Conservation (phyloP, 2,888 invertebrate species). For the Drosophila tanythrix region DNA sequence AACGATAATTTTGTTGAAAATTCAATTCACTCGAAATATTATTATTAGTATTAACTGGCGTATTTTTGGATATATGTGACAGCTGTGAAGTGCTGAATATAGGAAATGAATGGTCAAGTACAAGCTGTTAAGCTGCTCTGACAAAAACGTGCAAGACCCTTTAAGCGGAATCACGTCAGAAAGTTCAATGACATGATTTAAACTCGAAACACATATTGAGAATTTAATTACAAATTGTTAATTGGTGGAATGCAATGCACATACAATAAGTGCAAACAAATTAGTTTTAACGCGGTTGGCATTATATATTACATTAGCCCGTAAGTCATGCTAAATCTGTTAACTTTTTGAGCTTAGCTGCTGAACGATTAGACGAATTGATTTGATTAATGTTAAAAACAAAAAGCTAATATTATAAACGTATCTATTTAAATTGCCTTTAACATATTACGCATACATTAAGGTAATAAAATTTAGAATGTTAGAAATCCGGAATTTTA, state of each 20-base stretch:
- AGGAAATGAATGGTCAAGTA: constrained; percentile 5
- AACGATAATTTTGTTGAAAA: not conserved
- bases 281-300: not conserved
- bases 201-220: constrained; percentile 27
- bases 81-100: not conserved
- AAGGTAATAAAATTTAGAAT: too few species aligned
- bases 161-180: constrained; percentile 4
- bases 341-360: not conserved
- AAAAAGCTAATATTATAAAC: not conserved
- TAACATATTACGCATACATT: not conserved
- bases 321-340: not conserved
- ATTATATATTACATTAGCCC: not conserved
- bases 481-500: too few species aligned
- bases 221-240: constrained; percentile 20
- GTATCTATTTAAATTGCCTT: not conserved
- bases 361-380: not conserved
- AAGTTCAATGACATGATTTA: constrained; percentile 46
- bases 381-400: not conserved
- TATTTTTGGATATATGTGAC: not conserved
- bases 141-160: constrained; percentile 11
- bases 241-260: constrained; percentile 29
- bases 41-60: not conserved
- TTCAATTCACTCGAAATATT: not conserved
- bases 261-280: constrained; percentile 4
- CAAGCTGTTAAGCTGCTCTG: constrained; percentile 1